Conservation (phyloP, 2,113 vertebrate species). For the Meriones unguiculatus region DNA sequence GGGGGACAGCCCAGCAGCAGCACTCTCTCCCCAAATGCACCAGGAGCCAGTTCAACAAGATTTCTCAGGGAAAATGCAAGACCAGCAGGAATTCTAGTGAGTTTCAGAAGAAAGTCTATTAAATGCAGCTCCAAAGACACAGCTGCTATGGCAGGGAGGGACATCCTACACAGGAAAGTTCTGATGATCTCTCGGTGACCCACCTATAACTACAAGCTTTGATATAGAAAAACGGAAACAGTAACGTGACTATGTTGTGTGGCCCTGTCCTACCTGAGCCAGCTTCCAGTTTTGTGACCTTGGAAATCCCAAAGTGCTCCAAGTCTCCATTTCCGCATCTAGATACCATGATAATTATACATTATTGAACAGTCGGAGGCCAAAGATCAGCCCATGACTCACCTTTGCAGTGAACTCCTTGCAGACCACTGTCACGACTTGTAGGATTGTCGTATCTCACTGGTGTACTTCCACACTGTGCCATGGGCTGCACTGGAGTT, state of each 20-base stretch:
- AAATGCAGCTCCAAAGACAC: background rate
- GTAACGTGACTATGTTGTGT: background rate
- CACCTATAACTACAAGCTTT: background rate
- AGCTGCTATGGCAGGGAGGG: background rate
- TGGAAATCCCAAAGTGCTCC: background rate
- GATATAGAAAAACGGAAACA: background rate
- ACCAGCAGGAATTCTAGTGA: conserved; percentile 85
- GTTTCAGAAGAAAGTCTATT: conserved; percentile 64
- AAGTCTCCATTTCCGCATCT: background rate
- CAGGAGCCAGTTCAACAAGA: conserved; percentile 90
- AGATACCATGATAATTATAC: background rate
- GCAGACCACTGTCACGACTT: fast-evolving
- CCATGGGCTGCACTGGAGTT: background rate
- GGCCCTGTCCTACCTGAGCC: background rate
- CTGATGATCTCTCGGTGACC: background rate
- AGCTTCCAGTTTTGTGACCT: background rate
- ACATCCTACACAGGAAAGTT: fast-evolving
- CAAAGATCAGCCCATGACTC: background rate
- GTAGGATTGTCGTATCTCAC: fast-evolving
- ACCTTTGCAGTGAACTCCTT: background rate
- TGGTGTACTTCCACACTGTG: background rate
- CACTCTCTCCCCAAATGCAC: conserved; percentile 89
- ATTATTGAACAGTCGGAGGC: background rate
- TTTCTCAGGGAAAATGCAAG: conserved; percentile 88
- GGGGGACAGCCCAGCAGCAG: conserved; percentile 84